Evolutionary conservation across 2,888 invertebrate species (phyloP), one percentile per base, ranked within the genome.

Genomic region (Leptinotarsa peninsularis): DNA sequence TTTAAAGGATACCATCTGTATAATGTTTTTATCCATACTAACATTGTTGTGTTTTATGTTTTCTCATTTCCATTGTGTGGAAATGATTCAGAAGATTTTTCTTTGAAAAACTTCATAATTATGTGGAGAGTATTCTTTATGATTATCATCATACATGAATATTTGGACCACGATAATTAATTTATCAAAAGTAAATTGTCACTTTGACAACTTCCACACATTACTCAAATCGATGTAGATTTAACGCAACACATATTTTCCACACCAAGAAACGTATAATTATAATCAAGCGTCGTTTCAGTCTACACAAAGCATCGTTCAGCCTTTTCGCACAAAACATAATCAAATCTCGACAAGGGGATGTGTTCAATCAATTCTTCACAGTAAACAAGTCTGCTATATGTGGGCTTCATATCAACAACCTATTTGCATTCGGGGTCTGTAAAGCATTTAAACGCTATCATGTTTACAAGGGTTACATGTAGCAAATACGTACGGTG

Each of bases 281-380:
- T 73, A 77, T 72, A 78, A 78, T 76, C 74, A 76, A 66, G 67
- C 54, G 23, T 54, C 72, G 60, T 73, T 78, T 75, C 72, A 78
- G 63, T 18, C 68, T 27, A 13, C 54, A 73, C 70, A 73, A 72
- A 72, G 75, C 75, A n/a, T 67, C 49, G 71, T 71, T 75, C 75
- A 56, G 50, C 52, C 63, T 71, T 60, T 67, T 71, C 71, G 43
- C 75, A 69, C 72, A 72, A 69, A 72, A 72, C 68, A 66, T 75
- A 75, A 75, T 75, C 71, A 68, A 71, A 60, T 49, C 63, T 50
- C 67, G 66, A 74, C 43, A 21, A 18, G n/a, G 52, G 49, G 14
- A 60, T n/a, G 43, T 17, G 63, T 63, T 63, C 43, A 43, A 63
- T 63, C 33, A 43, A 63, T 43, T 63, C 63, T 63, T 70, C 15